Conservation (phyloP, 2,888 invertebrate genomes). For the Heteropelma amictum region DNA sequence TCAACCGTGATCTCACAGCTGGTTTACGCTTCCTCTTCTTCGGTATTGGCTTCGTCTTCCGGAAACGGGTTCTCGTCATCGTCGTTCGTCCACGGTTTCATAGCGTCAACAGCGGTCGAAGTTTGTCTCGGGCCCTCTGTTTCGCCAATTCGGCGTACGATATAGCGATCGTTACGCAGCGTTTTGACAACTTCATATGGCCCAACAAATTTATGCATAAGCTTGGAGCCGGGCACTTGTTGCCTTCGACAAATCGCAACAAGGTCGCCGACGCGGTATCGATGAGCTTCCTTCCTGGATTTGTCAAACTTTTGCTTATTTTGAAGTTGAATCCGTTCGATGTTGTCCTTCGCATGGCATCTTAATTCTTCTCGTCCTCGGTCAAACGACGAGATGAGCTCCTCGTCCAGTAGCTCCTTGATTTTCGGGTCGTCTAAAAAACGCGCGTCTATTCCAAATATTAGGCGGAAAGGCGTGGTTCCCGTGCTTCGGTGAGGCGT, state of each 20-base stretch:
- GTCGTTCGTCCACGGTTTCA: not conserved
- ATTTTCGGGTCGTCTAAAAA: slow-evolving; percentile 6
- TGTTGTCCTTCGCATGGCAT: slow-evolving; percentile 4
- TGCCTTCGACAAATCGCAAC: slow-evolving; percentile 4
- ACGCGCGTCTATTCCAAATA: not conserved
- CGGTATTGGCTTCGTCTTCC: not conserved
- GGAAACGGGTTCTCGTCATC: not conserved
- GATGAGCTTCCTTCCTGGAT: slow-evolving; percentile 4
- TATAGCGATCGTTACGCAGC: not conserved
- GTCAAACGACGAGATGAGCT: slow-evolving; percentile 6
- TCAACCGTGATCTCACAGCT: not conserved
- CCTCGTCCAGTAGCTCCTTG: not conserved
- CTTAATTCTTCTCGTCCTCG: not conserved
- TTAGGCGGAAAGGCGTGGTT: slow-evolving; percentile 4
- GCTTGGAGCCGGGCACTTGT: not conserved
- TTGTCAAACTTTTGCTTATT: slow-evolving; percentile 13
- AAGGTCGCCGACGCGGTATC: slow-evolving; percentile 9
- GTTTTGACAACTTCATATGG: slow-evolving; percentile 1
- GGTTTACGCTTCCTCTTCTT: not conserved
- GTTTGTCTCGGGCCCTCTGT: not conserved
- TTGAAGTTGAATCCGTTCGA: not conserved
- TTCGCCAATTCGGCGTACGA: not conserved
- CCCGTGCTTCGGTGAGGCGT: slow-evolving; percentile 3
- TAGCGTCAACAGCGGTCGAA: not conserved
- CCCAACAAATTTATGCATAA: slow-evolving; percentile 13